Conservation (phyloP, 2,113 vertebrate genomes). For the Ophthalmolycus amberensis region DNA sequence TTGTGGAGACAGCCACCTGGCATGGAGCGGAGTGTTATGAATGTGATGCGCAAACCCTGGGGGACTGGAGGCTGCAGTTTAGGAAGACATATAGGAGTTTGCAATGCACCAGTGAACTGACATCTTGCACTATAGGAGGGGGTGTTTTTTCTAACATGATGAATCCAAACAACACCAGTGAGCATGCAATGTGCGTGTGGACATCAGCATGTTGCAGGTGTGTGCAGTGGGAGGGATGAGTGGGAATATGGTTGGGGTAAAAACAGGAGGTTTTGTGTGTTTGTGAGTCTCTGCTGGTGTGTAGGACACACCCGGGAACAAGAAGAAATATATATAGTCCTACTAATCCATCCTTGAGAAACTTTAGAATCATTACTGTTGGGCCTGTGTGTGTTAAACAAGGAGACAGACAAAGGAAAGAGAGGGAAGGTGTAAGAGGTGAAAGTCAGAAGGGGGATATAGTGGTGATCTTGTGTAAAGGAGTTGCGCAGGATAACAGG, state of each 20-base stretch:
- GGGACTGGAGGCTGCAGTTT: conserved; percentile 66
- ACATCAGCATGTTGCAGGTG: conserved; percentile 34
- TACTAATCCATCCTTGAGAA: conserved; percentile 41
- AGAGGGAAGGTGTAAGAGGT: conserved; percentile 33
- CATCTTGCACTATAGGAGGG: conserved; percentile 5
- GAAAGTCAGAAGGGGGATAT: conserved; percentile 50
- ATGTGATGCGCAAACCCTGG: conserved; percentile 64
- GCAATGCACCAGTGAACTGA: conserved; percentile 61
- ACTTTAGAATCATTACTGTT: conserved; percentile 31
- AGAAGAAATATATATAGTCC: conserved; percentile 23
- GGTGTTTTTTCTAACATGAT: conserved; percentile 23
- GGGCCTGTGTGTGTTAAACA: conserved; percentile 38
- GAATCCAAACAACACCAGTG: conserved; percentile 43
- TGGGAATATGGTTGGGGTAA: conserved; percentile 1
- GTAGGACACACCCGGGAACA: background rate
- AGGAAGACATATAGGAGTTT: conserved; percentile 67
- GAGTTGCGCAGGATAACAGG: conserved; percentile 73
- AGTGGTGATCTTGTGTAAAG: conserved; percentile 64
- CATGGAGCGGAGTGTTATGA: conserved; percentile 73
- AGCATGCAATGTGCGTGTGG: conserved; percentile 8
- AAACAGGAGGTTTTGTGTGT: background rate
- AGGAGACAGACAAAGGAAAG: conserved; percentile 26
- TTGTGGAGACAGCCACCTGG: conserved; percentile 82
- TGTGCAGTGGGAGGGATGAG: conserved; percentile 8
- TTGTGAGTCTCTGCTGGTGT: conserved; percentile 9